Base-by-base conservation (phyloP, 2,888 invertebrate species). In the Drosophila testacea region DNA sequence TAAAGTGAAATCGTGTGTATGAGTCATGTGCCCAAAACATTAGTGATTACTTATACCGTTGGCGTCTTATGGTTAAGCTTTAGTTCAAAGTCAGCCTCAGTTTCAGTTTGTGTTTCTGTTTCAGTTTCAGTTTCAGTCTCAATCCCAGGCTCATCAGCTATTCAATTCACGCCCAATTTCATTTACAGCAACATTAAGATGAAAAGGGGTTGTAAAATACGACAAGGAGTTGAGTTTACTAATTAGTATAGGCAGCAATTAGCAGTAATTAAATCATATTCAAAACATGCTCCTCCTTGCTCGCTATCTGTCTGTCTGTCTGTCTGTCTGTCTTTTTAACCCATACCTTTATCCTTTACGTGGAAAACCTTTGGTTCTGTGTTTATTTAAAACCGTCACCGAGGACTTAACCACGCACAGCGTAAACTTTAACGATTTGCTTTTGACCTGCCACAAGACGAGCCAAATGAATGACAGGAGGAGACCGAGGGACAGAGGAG, bases 221-320 rank as follows among this genome's bases (percentile, higher is more conserved):
- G 22, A 30, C 44, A 38, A 63, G 62, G 27, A 56, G 55, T 51
- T 62, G 44, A 34, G 55, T 27, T 67, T 48, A 69, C 73, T 83
- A 85, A 83, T 83, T 86, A 83, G 77, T 68, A 51, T 48, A 57
- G 69, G 50, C 57, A 48, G 74, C 74, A 85, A 85, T 83, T 81
- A 75, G 79, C 68, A 68, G 79, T 83, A 83, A 86, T 86, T 86
- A 81, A 81, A 79, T 83, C 73, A 86, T 81, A 77, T 86, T 83
- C 81, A 72, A 70, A 86, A 77, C 74, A 69, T 63, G 52, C 32
- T 39, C 9, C 44, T 28, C 46, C 39, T 56, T 41, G 13, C 28
- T 54, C 16, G 16, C 16, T 16, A 16, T 16, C 16, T 27, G 16
- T 38, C 4, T 42, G 34, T 50, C 67, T 38, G 4, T 48, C 38